phyloP scores from a whole-genome alignment of 2,797 vertebrate species.

The Odontamblyopus lacepedii region DNA sequence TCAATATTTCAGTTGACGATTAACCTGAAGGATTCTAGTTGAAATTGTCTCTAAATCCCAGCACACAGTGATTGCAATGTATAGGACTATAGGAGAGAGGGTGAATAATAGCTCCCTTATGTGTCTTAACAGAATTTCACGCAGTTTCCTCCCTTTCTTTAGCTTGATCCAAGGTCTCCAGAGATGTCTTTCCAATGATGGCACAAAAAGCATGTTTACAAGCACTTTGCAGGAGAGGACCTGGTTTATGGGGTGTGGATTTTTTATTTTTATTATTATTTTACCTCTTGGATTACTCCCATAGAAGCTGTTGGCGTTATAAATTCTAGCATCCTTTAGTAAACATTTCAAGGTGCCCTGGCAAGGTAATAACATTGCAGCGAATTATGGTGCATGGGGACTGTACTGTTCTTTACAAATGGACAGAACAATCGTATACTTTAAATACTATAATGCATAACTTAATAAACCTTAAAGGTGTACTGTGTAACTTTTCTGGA shows the following conservation, averaged over 20 bases:
- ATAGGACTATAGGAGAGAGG: slow-evolving; percentile 30
- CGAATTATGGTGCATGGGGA: slow-evolving; percentile 21
- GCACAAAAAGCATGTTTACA: slow-evolving; percentile 61
- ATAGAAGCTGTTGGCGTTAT: slow-evolving; percentile 57
- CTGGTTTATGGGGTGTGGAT: slow-evolving; percentile 60
- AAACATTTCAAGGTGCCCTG: slow-evolving; percentile 65
- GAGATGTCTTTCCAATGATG: slow-evolving; percentile 42
- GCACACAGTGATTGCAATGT: slow-evolving; percentile 25
- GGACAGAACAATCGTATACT: slow-evolving; percentile 7
- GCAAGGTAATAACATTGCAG: slow-evolving; percentile 34
- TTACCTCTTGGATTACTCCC: slow-evolving; percentile 61
- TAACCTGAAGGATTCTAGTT: slow-evolving; percentile 29
- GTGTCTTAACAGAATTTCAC: slow-evolving; percentile 33
- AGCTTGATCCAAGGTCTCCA: slow-evolving; percentile 40
- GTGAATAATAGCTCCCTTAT: slow-evolving; percentile 36
- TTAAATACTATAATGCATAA: neutral
- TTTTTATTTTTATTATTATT: slow-evolving; percentile 50
- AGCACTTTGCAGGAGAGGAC: slow-evolving; percentile 55
- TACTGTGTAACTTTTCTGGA: too few species aligned
- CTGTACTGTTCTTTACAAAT: slow-evolving; percentile 3
- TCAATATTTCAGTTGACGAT: slow-evolving; percentile 45
- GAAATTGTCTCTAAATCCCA: slow-evolving; percentile 31
- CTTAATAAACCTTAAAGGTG: slow-evolving; percentile 6
- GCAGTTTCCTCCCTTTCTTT: slow-evolving; percentile 26
- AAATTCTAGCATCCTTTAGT: slow-evolving; percentile 64